phyloP scores from a whole-genome alignment of 2,113 vertebrate species.

The Silurus meridionalis region DNA sequence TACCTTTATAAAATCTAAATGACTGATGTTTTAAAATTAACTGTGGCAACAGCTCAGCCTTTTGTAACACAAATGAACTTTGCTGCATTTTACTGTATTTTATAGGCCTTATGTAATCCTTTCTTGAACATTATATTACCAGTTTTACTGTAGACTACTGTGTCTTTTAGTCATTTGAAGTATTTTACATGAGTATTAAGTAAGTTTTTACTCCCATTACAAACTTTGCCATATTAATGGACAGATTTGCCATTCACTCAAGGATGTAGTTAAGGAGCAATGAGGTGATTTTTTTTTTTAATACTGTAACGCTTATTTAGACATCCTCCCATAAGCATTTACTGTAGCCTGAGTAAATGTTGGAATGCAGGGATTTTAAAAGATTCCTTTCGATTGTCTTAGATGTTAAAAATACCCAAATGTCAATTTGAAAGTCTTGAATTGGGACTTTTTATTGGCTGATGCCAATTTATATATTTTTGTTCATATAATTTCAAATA shows the following conservation, averaged over 20 bases:
- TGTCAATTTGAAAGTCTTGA: neutral
- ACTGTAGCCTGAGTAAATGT: neutral
- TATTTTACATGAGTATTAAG: neutral
- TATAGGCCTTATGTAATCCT: neutral
- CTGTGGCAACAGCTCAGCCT: neutral
- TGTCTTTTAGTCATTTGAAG: neutral
- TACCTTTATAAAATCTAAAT: neutral
- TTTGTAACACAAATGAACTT: neutral
- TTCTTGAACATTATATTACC: neutral
- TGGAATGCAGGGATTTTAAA: neutral
- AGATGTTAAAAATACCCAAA: neutral
- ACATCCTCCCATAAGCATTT: neutral
- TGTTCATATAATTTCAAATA: neutral
- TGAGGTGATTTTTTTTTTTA: neutral
- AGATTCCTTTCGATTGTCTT: neutral
- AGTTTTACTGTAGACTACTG: neutral
- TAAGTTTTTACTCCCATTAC: neutral
- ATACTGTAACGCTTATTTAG: neutral
- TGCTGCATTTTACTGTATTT: neutral
- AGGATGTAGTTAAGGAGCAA: neutral
- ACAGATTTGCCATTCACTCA: neutral
- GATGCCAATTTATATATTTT: neutral
- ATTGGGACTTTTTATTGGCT: neutral
- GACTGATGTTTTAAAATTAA: neutral
- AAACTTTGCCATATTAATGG: slow-evolving; percentile 1